Evolutionary conservation across 2,113 vertebrate species (phyloP).

Genomic region (Choloepus hoffmanni): DNA sequence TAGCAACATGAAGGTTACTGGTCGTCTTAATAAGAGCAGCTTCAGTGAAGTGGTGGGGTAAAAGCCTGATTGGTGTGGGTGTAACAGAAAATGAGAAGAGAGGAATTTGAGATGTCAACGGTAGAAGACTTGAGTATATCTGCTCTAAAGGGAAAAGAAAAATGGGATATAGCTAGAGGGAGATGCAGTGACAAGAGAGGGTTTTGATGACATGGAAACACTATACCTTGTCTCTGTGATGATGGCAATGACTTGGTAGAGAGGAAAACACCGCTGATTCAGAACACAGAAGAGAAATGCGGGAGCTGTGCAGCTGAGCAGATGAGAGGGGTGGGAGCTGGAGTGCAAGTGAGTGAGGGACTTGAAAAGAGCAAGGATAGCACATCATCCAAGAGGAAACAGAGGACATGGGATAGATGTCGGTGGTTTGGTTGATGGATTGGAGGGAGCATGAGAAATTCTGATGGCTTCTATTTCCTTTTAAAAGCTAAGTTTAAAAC

Average conservation of each 20-base stretch:
- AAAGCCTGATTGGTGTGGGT: not conserved
- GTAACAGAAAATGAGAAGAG: not conserved
- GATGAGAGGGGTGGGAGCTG: not conserved
- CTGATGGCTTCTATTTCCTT: slow-evolving; percentile 31
- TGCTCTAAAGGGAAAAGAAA: slow-evolving; percentile 6
- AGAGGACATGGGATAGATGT: not conserved
- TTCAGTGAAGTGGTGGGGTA: not conserved
- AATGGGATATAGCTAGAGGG: not conserved
- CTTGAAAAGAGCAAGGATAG: not conserved
- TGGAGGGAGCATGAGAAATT: not conserved
- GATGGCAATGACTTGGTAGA: not conserved
- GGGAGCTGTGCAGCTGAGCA: not conserved
- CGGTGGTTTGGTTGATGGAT: not conserved
- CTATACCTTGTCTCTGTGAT: not conserved
- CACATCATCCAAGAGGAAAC: not conserved
- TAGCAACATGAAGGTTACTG: not conserved
- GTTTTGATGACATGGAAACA: not conserved
- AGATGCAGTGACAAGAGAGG: not conserved
- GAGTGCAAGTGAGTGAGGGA: not conserved
- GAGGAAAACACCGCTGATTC: not conserved
- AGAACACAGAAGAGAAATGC: not conserved
- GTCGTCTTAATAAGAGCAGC: not conserved
- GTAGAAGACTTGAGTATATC: not conserved
- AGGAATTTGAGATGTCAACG: not conserved
- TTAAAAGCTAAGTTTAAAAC: slow-evolving; percentile 42